Evolutionary conservation across 1,140 invertebrate species (phyloP), one percentile per base, ranked within the genome.

Genomic region (Leptopilina boulardi): DNA sequence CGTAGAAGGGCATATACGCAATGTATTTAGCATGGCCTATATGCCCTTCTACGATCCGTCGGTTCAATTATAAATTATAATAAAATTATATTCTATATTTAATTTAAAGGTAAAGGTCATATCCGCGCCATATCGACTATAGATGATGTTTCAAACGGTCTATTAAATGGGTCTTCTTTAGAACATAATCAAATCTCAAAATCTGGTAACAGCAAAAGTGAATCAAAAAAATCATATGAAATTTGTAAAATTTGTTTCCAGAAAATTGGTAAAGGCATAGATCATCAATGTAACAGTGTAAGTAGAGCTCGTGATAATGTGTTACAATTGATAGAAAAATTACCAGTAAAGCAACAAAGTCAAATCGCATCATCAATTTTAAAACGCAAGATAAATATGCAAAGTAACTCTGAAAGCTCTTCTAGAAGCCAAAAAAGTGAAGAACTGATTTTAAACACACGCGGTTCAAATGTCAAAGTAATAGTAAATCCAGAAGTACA

Each of bases 221-320:
- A 47, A n/a, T 47, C 44, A 15, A 15, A 47, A 47, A 47, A n/a
- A 47, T n/a, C 44, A 15, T 47, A 47, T n/a, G 44, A 47, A 47
- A 47, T 47, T 47, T 47, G 44, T 47, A 47, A 47, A 15, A 47
- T n/a, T 15, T 47, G 44, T 47, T 47, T 47, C 4, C 44, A 47
- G 15, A n/a, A 47, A 47, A 47, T 47, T n/a, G 44, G 44, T 15
- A 47, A 47, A 47, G 13, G 44, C 13, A n/a, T 47, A 47, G 15
- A 47, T 47, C 44, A 47, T 47, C 44, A 47, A 1, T 47, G 44
- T 47, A n/a, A 5, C 44, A 47, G 44, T 47, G 44, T 47, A 47
- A 47, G 44, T 47, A 47, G 15, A 47, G 44, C 44, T 47, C 44
- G 44, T 47, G 44, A 47, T n/a, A 47, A 47, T 47, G 44, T 47